Evolutionary conservation across 1,140 invertebrate genomes (phyloP), one percentile per base, ranked within the genome.

Genomic region (Drosophila rufa): DNA sequence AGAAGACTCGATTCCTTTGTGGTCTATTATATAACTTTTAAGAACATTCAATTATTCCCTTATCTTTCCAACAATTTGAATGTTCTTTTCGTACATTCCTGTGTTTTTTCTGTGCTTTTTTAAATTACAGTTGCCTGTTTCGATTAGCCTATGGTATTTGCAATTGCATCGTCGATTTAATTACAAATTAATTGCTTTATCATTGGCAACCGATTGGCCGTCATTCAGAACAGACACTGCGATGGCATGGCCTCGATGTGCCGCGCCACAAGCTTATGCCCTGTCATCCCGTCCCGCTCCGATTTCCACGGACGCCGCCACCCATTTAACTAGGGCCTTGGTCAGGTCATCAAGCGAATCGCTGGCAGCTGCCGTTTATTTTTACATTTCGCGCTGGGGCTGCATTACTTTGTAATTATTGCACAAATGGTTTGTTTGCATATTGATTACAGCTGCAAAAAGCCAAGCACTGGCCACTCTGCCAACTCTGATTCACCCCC

Each of bases 161-260:
- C 82, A 85, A 81, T 85, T 85, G 82, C 78, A 85, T 85, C 82
- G 85, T 91, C 90, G 74, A 89, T 91, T 89, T 92, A 92, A 92
- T 92, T 92, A 85, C 80, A 92, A 92, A 92, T 91, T 92, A 92
- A 92, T 92, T 91, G 90, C 90, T 92, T 86, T 90, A 89, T 92
- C 83, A 91, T 89, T 91, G 82, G 82, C 79, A 60, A 71, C 77
- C 73, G 76, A 68, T 82, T 73, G 71, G 57, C 58, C 59, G 66
- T 73, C 75, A 82, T 64, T 58, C 75, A 25, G 65, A 36, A 42
- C 58, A 58, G 46, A 47, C 56, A 36, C 56, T 27, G 14, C 30
- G 40, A 17, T 40, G 61, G 55, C 36, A 27, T 81, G 74, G 57
- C 80, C 81, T 76, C 81, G 67, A 83, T 83, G 56, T 83, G 65